Conservation (phyloP, 2,113 vertebrate species). For the Herpailurus yagouaroundi region DNA sequence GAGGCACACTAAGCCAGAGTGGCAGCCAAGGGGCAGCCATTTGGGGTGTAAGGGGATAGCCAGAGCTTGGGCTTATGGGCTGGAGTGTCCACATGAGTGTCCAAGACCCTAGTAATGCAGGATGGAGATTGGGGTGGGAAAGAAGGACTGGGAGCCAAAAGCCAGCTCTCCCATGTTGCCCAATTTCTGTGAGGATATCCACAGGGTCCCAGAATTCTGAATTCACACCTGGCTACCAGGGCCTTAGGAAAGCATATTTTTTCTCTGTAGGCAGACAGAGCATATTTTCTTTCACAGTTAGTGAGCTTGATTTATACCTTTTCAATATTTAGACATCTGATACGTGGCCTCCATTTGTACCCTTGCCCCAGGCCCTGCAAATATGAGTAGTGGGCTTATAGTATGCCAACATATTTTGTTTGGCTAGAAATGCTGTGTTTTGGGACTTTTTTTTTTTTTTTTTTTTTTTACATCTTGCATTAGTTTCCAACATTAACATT, state of each 20-base stretch:
- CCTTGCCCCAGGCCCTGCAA: slow-evolving; percentile 8
- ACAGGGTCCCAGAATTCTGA: neutral
- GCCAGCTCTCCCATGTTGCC: too few species aligned
- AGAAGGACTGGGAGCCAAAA: neutral
- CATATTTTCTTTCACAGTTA: slow-evolving; percentile 29
- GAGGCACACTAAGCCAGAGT: neutral
- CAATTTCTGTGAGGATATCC: neutral
- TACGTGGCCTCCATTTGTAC: neutral
- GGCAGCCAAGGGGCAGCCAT: neutral
- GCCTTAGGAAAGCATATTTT: neutral
- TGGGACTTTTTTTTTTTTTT: neutral
- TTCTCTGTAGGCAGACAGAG: neutral
- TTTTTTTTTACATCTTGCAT: slow-evolving; percentile 9
- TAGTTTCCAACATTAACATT: slow-evolving; percentile 19
- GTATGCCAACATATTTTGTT: neutral
- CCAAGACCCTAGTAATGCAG: neutral
- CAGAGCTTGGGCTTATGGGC: neutral
- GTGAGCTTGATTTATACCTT: slow-evolving; percentile 40
- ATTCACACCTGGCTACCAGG: slow-evolving; percentile 42
- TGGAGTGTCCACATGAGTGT: neutral
- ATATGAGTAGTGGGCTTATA: neutral
- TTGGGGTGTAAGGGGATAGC: neutral
- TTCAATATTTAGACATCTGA: slow-evolving; percentile 49
- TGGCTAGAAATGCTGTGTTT: neutral
- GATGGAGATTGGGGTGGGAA: neutral